Conservation (phyloP, 2,888 invertebrate genomes). For the Nomada ruficornis region DNA sequence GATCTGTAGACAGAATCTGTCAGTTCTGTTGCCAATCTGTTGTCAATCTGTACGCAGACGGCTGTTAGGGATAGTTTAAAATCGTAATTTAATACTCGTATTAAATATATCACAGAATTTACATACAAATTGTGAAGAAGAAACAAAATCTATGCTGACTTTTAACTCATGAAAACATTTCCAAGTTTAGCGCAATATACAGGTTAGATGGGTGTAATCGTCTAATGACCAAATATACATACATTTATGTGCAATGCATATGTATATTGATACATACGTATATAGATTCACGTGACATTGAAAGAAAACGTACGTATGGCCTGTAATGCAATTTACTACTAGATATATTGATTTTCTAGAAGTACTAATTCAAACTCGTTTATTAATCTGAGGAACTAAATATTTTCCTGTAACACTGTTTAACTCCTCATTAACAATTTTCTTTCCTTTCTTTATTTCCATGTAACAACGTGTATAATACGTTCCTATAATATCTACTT, state of each 20-base stretch:
- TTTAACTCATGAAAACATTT: too few species aligned
- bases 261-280: neutral
- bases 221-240: too few species aligned
- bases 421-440: neutral
- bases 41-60: too few species aligned
- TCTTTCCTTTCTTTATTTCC: neutral
- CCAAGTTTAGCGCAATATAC: too few species aligned
- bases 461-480: neutral
- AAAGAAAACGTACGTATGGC: neutral
- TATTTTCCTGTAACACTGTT: neutral
- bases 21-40: too few species aligned
- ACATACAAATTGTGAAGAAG: too few species aligned
- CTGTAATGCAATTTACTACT: neutral
- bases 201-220: too few species aligned
- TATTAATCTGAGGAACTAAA: neutral
- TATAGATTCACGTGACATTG: neutral
- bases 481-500: neutral
- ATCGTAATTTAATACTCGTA: too few species aligned
- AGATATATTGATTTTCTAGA: conserved; percentile 5
- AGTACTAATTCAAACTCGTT: neutral
- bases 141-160: too few species aligned
- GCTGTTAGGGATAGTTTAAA: too few species aligned
- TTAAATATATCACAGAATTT: too few species aligned
- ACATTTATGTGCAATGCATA: neutral
- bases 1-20: too few species aligned